Evolutionary conservation across 2,113 vertebrate species (phyloP).

Genomic region (Elachura formosa): DNA sequence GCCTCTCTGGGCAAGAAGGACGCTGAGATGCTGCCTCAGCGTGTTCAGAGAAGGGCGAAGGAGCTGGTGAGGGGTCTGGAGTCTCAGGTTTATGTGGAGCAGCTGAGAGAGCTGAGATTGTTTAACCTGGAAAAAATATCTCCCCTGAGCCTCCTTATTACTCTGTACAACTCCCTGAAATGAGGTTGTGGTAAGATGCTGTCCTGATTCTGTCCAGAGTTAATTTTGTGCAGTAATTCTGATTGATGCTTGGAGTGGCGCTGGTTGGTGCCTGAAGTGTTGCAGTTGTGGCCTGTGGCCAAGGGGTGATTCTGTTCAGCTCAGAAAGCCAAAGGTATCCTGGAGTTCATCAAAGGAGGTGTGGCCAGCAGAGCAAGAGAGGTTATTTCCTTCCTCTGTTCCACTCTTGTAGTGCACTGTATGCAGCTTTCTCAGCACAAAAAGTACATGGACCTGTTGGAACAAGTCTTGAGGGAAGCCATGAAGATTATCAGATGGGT

Average conservation of each 20-base stretch:
- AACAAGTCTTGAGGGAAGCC: not conserved
- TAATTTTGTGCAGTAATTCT: not conserved
- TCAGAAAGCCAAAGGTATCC: not conserved
- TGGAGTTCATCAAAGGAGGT: not conserved
- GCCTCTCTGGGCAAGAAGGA: not conserved
- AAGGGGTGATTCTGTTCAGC: not conserved
- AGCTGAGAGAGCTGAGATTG: not conserved
- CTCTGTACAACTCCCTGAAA: not conserved
- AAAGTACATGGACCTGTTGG: not conserved
- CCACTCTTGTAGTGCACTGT: not conserved
- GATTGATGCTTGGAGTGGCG: no score
- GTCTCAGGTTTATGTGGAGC: no score
- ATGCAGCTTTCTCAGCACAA: not conserved
- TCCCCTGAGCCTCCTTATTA: not conserved
- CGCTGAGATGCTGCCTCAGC: not conserved
- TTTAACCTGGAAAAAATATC: not conserved
- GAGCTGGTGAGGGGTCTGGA: not conserved
- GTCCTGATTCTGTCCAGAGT: not conserved
- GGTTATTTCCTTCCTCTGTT: not conserved
- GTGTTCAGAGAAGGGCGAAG: not conserved
- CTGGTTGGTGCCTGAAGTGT: not conserved
- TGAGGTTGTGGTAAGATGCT: not conserved
- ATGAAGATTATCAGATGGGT: not conserved
- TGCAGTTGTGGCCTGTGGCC: not conserved
- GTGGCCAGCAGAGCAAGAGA: not conserved